Percentiles rank a stretch among this genome's conserved stretches.
These are phyloP conservation scores for Aleiodes testaceus DNA, from an alignment of 2,888 invertebrate genomes.

Conservation along the genomic window DNA sequence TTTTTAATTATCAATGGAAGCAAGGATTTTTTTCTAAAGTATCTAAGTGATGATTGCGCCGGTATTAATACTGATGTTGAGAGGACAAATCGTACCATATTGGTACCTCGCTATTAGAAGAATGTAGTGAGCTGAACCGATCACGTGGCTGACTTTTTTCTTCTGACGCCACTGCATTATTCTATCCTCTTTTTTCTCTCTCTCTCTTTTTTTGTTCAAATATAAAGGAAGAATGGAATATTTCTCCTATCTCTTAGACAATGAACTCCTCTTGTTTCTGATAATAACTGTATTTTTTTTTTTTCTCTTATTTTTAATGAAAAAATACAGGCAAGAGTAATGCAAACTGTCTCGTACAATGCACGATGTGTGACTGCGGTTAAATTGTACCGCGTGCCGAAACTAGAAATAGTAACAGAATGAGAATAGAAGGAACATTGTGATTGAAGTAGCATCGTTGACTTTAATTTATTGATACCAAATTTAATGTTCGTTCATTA, in stretches of 20 bases:
- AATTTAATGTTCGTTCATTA: neutral
- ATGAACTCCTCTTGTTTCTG: no score
- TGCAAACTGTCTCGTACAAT: slow-evolving; percentile 63
- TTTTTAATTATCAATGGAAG: neutral
- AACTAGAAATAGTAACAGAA: slow-evolving; percentile 60
- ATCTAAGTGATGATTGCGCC: slow-evolving; percentile 1
- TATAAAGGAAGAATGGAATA: no score
- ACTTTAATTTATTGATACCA: slow-evolving; percentile 36
- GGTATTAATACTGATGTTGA: slow-evolving; percentile 4
- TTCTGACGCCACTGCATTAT: slow-evolving; percentile 71
- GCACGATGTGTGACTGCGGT: slow-evolving; percentile 61
- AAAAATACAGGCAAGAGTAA: slow-evolving; percentile 38
- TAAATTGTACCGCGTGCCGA: slow-evolving; percentile 43
- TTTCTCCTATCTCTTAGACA: no score
- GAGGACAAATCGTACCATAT: slow-evolving; percentile 65
- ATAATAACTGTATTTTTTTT: neutral
- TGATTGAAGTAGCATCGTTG: slow-evolving; percentile 27
- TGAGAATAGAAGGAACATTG: slow-evolving; percentile 56
- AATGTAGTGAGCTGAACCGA: slow-evolving; percentile 69
- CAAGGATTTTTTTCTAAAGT: slow-evolving; percentile 1
- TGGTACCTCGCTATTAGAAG: slow-evolving; percentile 71
- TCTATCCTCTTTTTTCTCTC: neutral
- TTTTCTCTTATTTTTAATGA: slow-evolving; percentile 23
- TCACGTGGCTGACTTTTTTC: slow-evolving; percentile 68
- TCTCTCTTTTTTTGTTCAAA: neutral